Evolutionary conservation across 2,888 invertebrate genomes (phyloP), one percentile per base, ranked within the genome.

Genomic region (Leptothorax acervorum): DNA sequence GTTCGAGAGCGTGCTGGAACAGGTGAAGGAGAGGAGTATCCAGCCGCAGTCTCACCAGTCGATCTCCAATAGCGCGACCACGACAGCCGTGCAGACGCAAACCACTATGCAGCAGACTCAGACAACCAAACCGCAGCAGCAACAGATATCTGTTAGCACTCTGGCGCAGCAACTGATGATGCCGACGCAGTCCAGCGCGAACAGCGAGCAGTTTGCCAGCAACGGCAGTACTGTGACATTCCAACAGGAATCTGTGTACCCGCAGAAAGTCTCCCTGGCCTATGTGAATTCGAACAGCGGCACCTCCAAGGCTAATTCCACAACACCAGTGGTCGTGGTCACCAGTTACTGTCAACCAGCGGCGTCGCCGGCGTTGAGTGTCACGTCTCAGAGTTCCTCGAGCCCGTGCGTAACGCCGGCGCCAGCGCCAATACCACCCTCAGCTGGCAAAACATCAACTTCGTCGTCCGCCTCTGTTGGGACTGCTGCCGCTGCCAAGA

Each of bases 1-100:
- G 93, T 98, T 98, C 91, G 97, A 98, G 93, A 97, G 97, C 95
- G 97, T 98, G 0, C 95, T 97, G 85, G 97, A 97, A 92, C 97
- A 97, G 95, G 97, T 98, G 0, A 97, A 97, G 93, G 97, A 97
- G 93, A 95, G 97, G 85, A 97, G 97, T 90, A 96, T 96, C 4
- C 96, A 96, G 87, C 96, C 96, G 0, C 93, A 93, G 51, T 84
- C 92, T 8, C 90, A 90, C 60, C 93, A 92, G 42, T 86, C 92
- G n/a, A 89, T 89, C 39, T 88, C 91, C 1, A 87, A 23, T 23
- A 79, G 84, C 11, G 85, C 91, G 3, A 87, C 93, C 1, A 92
- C 90, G 4, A 89, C 91, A 0, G 93, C 94, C 0, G 94, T 93
- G 2, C 94, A 94, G 73, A 93, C 94, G 0, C 94, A 94, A 81